A percentile compares a stretch with the other conserved stretches of the same genome.
phyloP scores from a whole-genome alignment of 2,888 invertebrate genomes.

The Branchipolynoe longqiensis region DNA sequence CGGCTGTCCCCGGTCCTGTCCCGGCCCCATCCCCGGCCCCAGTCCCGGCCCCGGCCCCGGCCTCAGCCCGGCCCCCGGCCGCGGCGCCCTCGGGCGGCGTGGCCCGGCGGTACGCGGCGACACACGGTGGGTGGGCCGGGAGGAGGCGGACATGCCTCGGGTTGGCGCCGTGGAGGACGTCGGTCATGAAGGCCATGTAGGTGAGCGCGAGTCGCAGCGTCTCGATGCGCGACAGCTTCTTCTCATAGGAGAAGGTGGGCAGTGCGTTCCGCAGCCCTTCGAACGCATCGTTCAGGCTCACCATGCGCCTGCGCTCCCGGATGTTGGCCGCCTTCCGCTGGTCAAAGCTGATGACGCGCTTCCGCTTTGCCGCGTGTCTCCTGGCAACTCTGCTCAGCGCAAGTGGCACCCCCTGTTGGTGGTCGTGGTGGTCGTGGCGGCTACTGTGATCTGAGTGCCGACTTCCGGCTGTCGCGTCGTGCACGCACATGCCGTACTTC shows the following conservation, averaged over 20 bases:
- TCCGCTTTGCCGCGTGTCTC: neutral
- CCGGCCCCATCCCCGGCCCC: too few relatives aligned
- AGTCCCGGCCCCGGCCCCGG: too few relatives aligned
- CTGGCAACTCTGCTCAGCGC: neutral
- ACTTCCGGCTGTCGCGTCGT: too few relatives aligned
- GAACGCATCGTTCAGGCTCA: slow-evolving; percentile 96
- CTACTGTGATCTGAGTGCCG: too few relatives aligned
- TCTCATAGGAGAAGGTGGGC: slow-evolving; percentile 98
- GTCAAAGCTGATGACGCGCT: slow-evolving; percentile 73
- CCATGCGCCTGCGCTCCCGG: slow-evolving; percentile 93
- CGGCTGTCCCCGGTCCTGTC: too few relatives aligned
- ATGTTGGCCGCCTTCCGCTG: slow-evolving; percentile 79
- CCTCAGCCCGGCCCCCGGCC: too few relatives aligned
- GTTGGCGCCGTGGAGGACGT: slow-evolving; percentile 78
- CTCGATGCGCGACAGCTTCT: slow-evolving; percentile 96
- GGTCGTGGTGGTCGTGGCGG: slow-evolving; percentile 3
- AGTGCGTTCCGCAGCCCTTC: slow-evolving; percentile 92
- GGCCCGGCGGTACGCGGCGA: neutral
- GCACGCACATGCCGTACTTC: too few relatives aligned
- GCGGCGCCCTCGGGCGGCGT: too few relatives aligned
- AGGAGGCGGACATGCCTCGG: slow-evolving; percentile 11
- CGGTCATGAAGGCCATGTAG: slow-evolving; percentile 98
- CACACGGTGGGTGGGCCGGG: too few relatives aligned
- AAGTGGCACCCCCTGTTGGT: neutral
- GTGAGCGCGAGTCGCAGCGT: slow-evolving; percentile 96